phyloP scores from a whole-genome alignment of 2,888 invertebrate species.

The Heliconius charithonia region DNA sequence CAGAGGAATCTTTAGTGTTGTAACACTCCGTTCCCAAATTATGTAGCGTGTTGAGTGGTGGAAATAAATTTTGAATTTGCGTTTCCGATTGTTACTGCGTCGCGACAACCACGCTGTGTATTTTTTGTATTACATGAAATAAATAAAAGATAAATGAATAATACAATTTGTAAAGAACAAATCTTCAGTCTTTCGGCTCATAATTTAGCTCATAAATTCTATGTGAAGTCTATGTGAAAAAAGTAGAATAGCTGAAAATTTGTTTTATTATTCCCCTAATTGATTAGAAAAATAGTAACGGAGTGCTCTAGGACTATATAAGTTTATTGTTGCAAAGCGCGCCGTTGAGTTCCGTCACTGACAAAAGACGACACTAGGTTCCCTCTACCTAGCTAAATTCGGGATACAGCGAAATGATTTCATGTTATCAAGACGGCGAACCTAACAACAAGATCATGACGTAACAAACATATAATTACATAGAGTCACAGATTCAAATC shows the following conservation, averaged over 20 bases:
- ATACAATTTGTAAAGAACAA: too few relatives aligned
- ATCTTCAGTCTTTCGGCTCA: too few relatives aligned
- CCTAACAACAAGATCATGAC: conserved; percentile 2
- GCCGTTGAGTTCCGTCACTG: too few relatives aligned
- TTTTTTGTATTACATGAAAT: too few relatives aligned
- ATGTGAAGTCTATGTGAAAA: neutral
- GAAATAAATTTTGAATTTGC: neutral
- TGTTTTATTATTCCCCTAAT: neutral
- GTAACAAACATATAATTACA: conserved; percentile 1
- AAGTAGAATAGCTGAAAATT: neutral
- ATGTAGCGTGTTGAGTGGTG: neutral
- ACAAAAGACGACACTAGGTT: neutral
- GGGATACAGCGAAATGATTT: neutral
- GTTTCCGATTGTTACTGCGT: too few relatives aligned
- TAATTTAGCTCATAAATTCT: neutral
- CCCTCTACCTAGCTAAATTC: neutral
- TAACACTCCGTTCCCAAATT: too few relatives aligned
- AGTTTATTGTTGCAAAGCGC: too few relatives aligned
- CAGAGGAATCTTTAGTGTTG: too few relatives aligned
- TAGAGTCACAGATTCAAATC: conserved; percentile 9
- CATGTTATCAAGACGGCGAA: neutral
- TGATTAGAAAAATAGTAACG: neutral
- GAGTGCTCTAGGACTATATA: neutral
- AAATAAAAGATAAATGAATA: too few relatives aligned
- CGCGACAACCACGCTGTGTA: too few relatives aligned